A percentile compares a stretch with the other conserved stretches of the same genome.
Conservation (phyloP, 2,797 vertebrate genomes). For the Eurystomus glaucurus region DNA sequence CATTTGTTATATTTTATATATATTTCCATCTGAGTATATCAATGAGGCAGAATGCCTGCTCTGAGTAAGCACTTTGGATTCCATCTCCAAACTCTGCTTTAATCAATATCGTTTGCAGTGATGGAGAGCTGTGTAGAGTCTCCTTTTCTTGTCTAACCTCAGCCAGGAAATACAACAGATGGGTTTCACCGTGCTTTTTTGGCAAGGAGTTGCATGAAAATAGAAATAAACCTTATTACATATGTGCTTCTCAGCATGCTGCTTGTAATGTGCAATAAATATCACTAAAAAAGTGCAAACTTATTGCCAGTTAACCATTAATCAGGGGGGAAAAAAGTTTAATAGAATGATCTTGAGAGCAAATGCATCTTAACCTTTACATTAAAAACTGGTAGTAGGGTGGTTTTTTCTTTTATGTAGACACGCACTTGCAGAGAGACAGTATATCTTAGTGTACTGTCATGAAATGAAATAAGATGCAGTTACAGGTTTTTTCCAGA, state of each 20-base stretch:
- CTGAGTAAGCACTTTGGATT: constrained; percentile 41
- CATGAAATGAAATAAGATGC: neutral
- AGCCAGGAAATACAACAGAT: constrained; percentile 65
- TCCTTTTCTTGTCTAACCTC: constrained; percentile 55
- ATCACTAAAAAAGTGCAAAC: constrained; percentile 44
- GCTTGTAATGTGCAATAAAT: constrained; percentile 65
- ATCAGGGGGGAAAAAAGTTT: neutral
- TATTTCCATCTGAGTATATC: neutral
- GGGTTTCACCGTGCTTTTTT: constrained; percentile 59
- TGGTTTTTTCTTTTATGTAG: neutral
- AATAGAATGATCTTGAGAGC: neutral
- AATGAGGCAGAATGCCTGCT: constrained; percentile 6
- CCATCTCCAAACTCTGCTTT: constrained; percentile 21
- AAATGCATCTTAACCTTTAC: constrained; percentile 47
- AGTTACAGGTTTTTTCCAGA: neutral
- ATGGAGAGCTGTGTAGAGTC: neutral
- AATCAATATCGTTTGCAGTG: constrained; percentile 40
- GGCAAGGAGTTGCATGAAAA: constrained; percentile 59
- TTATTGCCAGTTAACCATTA: constrained; percentile 53
- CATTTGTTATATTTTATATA: neutral
- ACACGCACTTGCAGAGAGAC: neutral
- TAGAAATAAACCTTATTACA: constrained; percentile 68
- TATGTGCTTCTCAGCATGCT: constrained; percentile 44
- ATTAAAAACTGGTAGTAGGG: neutral
- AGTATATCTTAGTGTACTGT: neutral